Evolutionary conservation across 2,113 vertebrate genomes (phyloP).

Genomic region (Typhlomys cinereus): DNA sequence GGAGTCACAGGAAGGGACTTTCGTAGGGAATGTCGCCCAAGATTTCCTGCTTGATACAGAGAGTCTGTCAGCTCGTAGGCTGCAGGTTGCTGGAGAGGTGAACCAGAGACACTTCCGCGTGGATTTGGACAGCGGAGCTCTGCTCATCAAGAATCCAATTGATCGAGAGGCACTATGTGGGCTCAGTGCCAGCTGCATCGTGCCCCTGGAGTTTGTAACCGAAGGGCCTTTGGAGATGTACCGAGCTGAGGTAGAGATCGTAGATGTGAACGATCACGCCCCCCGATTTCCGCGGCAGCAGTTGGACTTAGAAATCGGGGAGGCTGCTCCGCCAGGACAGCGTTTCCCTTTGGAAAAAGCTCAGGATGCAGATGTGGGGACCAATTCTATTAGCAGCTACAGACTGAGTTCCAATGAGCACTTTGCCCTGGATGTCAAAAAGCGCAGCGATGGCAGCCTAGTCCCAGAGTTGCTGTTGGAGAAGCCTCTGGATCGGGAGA

Average conservation of each 20-base stretch:
- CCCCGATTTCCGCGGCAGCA: constrained; percentile 87
- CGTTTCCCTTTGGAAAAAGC: constrained; percentile 86
- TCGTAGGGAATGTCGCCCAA: constrained; percentile 82
- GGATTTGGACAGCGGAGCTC: constrained; percentile 80
- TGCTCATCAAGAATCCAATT: constrained; percentile 80
- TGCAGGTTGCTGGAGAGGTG: constrained; percentile 81
- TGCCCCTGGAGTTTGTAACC: constrained; percentile 81
- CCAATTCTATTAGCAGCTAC: constrained; percentile 84
- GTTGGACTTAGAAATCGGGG: constrained; percentile 86
- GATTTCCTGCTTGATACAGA: constrained; percentile 80
- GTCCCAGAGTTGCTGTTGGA: constrained; percentile 85
- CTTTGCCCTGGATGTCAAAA: constrained; percentile 84
- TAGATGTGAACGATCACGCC: constrained; percentile 90
- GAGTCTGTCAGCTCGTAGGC: constrained; percentile 78
- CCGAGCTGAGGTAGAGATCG: constrained; percentile 88
- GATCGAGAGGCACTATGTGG: constrained; percentile 82
- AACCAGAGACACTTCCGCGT: constrained; percentile 80
- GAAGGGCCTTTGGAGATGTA: constrained; percentile 81
- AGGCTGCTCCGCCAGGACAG: constrained; percentile 84
- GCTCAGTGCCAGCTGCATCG: constrained; percentile 76
- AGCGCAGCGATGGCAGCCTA: constrained; percentile 82
- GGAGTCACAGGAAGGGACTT: constrained; percentile 82
- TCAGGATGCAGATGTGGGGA: constrained; percentile 85
- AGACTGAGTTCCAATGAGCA: constrained; percentile 82
- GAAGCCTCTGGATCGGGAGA: constrained; percentile 84